A percentile compares a stretch with the other conserved stretches of the same genome.
Evolutionary conservation across 1,140 invertebrate genomes (phyloP).

Genomic region (Drosophila oshimai): DNA sequence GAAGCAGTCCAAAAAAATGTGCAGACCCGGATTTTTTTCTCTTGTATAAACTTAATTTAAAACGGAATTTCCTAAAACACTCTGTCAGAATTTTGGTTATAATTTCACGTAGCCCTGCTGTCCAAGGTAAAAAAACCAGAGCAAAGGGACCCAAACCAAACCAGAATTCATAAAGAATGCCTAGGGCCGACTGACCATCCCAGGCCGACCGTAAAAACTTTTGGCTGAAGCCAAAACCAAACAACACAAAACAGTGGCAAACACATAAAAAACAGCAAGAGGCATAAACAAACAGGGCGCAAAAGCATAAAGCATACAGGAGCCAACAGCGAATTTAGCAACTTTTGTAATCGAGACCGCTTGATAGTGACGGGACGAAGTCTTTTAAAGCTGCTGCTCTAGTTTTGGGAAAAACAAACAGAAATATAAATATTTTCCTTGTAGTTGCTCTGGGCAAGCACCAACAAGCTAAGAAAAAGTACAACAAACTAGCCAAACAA

Average conservation of each 20-base stretch:
- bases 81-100: background rate
- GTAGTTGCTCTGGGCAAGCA: conserved; percentile 32
- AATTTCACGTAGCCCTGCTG: background rate
- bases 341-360: conserved; percentile 37
- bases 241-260: conserved; percentile 33
- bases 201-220: conserved; percentile 28
- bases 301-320: conserved; percentile 19
- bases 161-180: conserved; percentile 5
- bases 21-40: too few relatives aligned
- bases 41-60: too few relatives aligned
- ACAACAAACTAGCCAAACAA: conserved; percentile 28
- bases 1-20: too few relatives aligned
- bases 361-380: conserved; percentile 32
- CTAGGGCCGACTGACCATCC: background rate
- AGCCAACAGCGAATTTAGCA: conserved; percentile 22
- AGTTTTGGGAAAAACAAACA: background rate
- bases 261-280: conserved; percentile 21
- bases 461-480: conserved; percentile 26
- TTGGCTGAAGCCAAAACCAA: conserved; percentile 7
- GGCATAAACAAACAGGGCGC: conserved; percentile 36
- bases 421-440: conserved; percentile 38
- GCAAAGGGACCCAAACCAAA: background rate
- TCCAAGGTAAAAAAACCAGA: conserved; percentile 7
- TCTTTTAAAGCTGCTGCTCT: background rate
- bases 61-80: background rate